These are phyloP conservation scores for Styela plicata DNA, from an alignment of 23 tunicate species.

Conservation along the genomic window DNA sequence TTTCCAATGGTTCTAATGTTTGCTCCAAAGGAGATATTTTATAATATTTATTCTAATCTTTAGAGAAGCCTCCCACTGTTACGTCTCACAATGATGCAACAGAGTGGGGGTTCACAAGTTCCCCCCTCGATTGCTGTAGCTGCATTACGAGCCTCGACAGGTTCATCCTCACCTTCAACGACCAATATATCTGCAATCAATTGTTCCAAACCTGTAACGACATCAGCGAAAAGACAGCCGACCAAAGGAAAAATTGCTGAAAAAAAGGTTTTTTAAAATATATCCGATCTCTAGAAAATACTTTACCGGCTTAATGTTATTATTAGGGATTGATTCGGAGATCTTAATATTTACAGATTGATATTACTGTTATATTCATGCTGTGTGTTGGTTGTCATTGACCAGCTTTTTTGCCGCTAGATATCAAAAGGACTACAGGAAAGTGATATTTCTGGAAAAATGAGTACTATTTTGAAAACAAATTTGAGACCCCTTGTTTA, in stretches of 20 bases:
- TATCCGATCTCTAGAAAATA: not conserved
- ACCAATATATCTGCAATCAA: conserved; percentile 2
- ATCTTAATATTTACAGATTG: not conserved
- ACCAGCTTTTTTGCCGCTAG: too few relatives aligned
- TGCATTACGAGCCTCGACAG: conserved; percentile 39
- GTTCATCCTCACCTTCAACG: conserved; percentile 9
- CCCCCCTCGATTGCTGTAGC: conserved; percentile 48
- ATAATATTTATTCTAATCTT: not conserved
- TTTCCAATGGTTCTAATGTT: too few relatives aligned
- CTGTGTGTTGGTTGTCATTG: too few relatives aligned
- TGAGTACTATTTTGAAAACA: too few relatives aligned
- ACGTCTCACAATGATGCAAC: conserved; percentile 87
- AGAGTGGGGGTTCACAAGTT: conserved; percentile 33
- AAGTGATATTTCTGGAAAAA: too few relatives aligned
- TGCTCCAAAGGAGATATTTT: too few relatives aligned
- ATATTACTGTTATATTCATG: too few relatives aligned
- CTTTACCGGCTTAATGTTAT: not conserved
- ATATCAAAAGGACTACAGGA: too few relatives aligned
- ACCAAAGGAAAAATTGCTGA: not conserved
- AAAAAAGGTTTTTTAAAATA: conserved; percentile 3
- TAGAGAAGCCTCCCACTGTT: conserved; percentile 84
- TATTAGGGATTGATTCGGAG: not conserved
- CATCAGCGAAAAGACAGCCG: not conserved
- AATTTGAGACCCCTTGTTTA: too few relatives aligned
- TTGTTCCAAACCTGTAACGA: not conserved